A percentile compares a stretch with the other conserved stretches of the same genome.
These are phyloP conservation scores for Plodia interpunctella DNA, from an alignment of 1,140 invertebrate genomes.

Conservation along the genomic window DNA sequence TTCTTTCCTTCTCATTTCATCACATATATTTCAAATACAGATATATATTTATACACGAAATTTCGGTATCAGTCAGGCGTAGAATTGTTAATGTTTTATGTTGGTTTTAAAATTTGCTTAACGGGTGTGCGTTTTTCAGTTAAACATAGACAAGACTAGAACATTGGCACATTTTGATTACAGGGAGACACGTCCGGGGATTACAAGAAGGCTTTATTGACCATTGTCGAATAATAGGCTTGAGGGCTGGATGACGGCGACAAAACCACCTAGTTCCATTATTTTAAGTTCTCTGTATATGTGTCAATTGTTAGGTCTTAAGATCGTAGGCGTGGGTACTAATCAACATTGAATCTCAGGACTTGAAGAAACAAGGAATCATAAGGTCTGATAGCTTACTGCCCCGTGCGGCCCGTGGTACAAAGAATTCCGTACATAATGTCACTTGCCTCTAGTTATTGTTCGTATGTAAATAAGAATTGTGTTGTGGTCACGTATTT, in stretches of 20 bases:
- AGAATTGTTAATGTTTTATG: slow-evolving; percentile 6
- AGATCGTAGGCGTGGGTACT: not conserved
- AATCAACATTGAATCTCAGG: not conserved
- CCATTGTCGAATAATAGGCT: slow-evolving; percentile 83
- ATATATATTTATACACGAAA: slow-evolving; percentile 36
- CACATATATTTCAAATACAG: slow-evolving; percentile 37
- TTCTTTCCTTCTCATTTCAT: not conserved
- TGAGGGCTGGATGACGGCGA: slow-evolving; percentile 42
- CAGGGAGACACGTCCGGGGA: slow-evolving; percentile 94
- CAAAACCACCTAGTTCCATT: slow-evolving; percentile 42
- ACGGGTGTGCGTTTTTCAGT: slow-evolving; percentile 4
- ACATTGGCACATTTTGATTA: slow-evolving; percentile 73
- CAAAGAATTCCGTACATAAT: no score
- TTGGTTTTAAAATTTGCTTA: slow-evolving; percentile 19
- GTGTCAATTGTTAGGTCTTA: slow-evolving; percentile 59
- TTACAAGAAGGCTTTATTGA: slow-evolving; percentile 92
- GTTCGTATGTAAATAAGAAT: no score
- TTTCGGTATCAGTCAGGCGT: not conserved
- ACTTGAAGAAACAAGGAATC: not conserved
- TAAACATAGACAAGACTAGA: slow-evolving; percentile 38
- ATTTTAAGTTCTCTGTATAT: slow-evolving; percentile 39
- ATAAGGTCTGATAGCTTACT: not conserved
- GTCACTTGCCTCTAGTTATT: no score
- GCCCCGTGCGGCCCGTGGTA: not conserved
- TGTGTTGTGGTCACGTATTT: no score